Evolutionary conservation across 2,888 invertebrate genomes (phyloP).

Genomic region (Sinopyrophorus schimmeli): DNA sequence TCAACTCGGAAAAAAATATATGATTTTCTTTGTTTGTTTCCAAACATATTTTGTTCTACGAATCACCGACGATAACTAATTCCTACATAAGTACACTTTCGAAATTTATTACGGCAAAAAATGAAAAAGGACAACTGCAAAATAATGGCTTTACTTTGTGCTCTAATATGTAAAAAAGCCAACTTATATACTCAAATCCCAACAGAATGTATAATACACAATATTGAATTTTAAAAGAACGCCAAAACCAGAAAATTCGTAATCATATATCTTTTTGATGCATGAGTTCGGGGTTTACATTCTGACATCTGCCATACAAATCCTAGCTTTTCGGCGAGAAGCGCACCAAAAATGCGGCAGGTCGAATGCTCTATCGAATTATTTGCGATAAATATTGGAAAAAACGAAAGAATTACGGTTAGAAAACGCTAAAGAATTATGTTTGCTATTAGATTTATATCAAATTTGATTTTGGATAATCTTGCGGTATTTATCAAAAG

Average conservation of each 20-base stretch:
- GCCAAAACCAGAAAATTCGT: slow-evolving; percentile 23
- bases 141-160: slow-evolving; percentile 4
- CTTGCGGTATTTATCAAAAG: no score
- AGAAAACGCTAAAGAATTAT: slow-evolving; percentile 10
- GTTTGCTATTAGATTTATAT: slow-evolving; percentile 7
- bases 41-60: no score
- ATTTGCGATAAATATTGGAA: slow-evolving; percentile 25
- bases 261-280: slow-evolving; percentile 36
- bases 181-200: slow-evolving; percentile 7
- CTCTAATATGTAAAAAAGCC: slow-evolving; percentile 14
- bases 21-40: no score
- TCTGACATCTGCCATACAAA: slow-evolving; percentile 34
- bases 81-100: no score
- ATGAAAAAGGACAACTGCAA: no score
- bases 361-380: slow-evolving; percentile 28
- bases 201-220: slow-evolving; percentile 18
- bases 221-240: slow-evolving; percentile 22
- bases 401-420: slow-evolving; percentile 11
- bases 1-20: no score
- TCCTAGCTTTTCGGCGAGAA: slow-evolving; percentile 30
- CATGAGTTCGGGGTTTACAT: slow-evolving; percentile 28
- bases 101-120: no score
- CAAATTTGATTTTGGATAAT: background rate
- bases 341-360: slow-evolving; percentile 24
- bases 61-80: no score